Evolutionary conservation across 2,797 vertebrate species (phyloP).

Genomic region (Tokudaia tokunoshimensis): DNA sequence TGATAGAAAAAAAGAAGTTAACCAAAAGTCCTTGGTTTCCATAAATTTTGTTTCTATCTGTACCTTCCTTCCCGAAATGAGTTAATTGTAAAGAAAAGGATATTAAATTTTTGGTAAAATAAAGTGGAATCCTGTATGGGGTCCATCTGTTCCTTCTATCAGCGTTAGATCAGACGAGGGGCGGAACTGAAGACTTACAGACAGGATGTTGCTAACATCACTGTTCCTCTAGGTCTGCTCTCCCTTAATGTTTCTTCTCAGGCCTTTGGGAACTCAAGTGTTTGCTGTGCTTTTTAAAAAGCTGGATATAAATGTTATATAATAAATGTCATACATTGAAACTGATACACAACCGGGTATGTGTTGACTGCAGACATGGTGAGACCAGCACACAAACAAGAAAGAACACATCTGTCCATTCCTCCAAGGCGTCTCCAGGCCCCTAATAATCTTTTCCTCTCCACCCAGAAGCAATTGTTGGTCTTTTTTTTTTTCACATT

Average conservation of each 20-base stretch:
- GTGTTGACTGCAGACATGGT: background rate
- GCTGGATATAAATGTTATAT: background rate
- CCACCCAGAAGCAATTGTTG: background rate
- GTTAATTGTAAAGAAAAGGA: conserved; percentile 3
- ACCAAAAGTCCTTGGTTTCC: conserved; percentile 59
- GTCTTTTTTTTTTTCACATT: background rate
- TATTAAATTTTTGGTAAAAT: conserved; percentile 33
- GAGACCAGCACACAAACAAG: too few species aligned
- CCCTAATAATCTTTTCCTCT: background rate
- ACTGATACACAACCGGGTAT: background rate
- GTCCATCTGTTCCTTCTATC: conserved; percentile 3
- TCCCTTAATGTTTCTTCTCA: background rate
- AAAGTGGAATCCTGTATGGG: background rate
- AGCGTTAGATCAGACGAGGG: background rate
- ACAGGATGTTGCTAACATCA: background rate
- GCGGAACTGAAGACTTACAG: background rate
- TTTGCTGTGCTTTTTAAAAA: conserved; percentile 47
- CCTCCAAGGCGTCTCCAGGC: background rate
- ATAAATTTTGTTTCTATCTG: conserved; percentile 39
- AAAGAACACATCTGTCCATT: background rate
- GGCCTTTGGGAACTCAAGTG: conserved; percentile 7
- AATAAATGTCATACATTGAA: background rate
- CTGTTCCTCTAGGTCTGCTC: background rate
- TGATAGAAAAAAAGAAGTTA: background rate
- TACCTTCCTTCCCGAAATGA: conserved; percentile 28